phyloP scores from a whole-genome alignment of 2,113 vertebrate genomes.

The Gnathonemus longibarbis region DNA sequence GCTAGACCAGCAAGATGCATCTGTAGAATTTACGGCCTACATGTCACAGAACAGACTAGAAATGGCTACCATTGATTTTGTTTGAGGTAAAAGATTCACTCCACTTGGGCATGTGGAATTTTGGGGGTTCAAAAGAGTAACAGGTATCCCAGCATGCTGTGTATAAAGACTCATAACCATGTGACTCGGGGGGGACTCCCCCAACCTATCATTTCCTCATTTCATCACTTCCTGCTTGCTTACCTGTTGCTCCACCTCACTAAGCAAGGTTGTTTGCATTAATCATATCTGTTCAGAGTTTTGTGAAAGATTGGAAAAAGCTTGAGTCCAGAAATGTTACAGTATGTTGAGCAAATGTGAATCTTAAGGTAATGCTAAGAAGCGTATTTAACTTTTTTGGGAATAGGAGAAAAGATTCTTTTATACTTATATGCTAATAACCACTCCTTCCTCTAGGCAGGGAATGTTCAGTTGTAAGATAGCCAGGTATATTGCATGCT shows the following conservation, averaged over 20 bases:
- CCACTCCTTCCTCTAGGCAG: constrained; percentile 16
- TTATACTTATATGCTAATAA: constrained; percentile 15
- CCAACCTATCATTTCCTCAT: neutral
- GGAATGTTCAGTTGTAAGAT: constrained; percentile 12
- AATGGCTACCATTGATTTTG: neutral
- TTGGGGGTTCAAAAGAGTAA: neutral
- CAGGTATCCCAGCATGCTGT: neutral
- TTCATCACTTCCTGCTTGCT: neutral
- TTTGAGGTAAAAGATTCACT: neutral
- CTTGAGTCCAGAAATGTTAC: neutral
- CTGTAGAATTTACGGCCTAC: neutral
- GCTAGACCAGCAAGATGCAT: neutral
- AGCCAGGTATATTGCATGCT: constrained; percentile 27
- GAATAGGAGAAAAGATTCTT: neutral
- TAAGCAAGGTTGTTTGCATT: neutral
- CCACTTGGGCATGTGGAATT: neutral
- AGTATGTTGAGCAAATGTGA: neutral
- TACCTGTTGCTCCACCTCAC: neutral
- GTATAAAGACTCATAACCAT: neutral
- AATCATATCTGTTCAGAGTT: neutral
- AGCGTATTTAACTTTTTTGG: neutral
- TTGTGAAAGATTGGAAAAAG: neutral
- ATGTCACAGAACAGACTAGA: neutral
- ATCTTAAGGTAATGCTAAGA: neutral
- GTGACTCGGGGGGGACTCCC: neutral